These are phyloP conservation scores for Chelonia mydas DNA, from an alignment of 2,797 vertebrate species.

Conservation along the genomic window DNA sequence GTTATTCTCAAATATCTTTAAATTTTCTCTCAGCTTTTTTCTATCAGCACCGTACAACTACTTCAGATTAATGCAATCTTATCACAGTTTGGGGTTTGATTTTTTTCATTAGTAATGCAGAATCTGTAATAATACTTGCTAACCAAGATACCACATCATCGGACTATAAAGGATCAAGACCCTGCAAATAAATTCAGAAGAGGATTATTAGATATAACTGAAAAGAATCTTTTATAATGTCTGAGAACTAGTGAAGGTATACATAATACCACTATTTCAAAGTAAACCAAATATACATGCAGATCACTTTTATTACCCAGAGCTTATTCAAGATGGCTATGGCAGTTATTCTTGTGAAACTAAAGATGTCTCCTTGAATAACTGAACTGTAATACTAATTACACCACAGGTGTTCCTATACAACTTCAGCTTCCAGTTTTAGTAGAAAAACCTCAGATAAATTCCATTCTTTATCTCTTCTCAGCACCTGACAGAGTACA, in stretches of 20 bases:
- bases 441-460: neutral
- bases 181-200: conserved; percentile 17
- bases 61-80: neutral
- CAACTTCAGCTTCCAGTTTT: neutral
- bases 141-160: neutral
- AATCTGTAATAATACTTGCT: neutral
- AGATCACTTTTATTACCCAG: neutral
- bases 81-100: neutral
- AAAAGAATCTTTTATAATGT: neutral
- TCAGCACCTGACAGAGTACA: fast-evolving
- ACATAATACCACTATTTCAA: neutral
- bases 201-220: neutral
- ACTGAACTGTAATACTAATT: neutral
- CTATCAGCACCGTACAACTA: neutral
- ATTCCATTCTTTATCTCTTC: neutral
- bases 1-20: neutral
- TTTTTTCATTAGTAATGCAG: neutral
- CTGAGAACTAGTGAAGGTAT: neutral
- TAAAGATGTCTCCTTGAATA: conserved; percentile 57
- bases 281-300: neutral
- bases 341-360: conserved; percentile 54
- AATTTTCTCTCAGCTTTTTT: neutral
- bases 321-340: conserved; percentile 40
- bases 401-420: conserved; percentile 7
- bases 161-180: conserved; percentile 9